A percentile compares a stretch with the other conserved stretches of the same genome.
phyloP scores from a whole-genome alignment of 1,140 invertebrate genomes.

The Brachionus koreanus region DNA sequence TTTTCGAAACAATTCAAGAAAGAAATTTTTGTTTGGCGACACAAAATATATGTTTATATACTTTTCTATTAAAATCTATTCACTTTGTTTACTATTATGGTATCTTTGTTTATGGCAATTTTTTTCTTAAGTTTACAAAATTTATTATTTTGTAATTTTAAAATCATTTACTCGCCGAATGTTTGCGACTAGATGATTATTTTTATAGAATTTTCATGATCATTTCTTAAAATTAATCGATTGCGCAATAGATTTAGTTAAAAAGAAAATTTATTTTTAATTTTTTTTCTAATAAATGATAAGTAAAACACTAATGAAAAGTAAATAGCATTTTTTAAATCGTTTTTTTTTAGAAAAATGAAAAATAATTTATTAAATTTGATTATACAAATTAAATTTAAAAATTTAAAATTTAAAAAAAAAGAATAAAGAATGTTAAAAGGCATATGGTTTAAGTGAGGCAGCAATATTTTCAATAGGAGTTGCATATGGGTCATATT shows the following conservation, averaged over 20 bases:
- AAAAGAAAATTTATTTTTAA: neutral
- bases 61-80: neutral
- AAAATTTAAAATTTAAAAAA: neutral
- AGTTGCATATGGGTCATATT: neutral
- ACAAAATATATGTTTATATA: neutral
- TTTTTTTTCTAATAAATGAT: neutral
- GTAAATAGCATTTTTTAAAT: too few relatives aligned
- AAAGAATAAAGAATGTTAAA: neutral
- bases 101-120: neutral
- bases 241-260: too few relatives aligned
- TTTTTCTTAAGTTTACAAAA: neutral
- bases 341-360: too few relatives aligned
- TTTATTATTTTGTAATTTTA: neutral
- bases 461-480: conserved; percentile 5
- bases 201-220: too few relatives aligned
- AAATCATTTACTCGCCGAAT: neutral
- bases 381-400: neutral
- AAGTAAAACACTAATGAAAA: too few relatives aligned
- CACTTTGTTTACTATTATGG: neutral
- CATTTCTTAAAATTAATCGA: too few relatives aligned
- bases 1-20: neutral
- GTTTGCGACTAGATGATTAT: too few relatives aligned
- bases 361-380: neutral
- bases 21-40: neutral
- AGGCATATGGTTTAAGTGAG: neutral